These are phyloP conservation scores for Cacatua alba DNA, from an alignment of 2,113 vertebrate species.

Conservation along the genomic window DNA sequence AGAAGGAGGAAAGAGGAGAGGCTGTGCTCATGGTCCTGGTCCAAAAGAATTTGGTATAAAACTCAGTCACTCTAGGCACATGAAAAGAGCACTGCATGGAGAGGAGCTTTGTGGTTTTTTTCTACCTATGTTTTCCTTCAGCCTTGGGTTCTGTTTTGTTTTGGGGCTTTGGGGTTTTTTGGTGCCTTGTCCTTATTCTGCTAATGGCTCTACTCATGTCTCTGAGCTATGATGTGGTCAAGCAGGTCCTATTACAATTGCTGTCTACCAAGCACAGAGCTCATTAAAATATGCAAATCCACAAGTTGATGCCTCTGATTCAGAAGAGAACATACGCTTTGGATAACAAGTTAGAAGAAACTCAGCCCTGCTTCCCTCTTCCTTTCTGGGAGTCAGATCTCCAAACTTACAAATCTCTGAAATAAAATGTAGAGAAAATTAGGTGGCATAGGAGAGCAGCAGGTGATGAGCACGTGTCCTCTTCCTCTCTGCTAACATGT, in stretches of 20 bases:
- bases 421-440: not conserved
- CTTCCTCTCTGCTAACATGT: not conserved
- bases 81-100: not conserved
- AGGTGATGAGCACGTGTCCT: not conserved
- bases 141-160: not conserved
- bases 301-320: not conserved
- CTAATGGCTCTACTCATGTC: not conserved
- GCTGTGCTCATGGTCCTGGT: not conserved
- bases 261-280: not conserved
- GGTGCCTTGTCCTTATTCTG: not conserved
- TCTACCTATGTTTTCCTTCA: not conserved
- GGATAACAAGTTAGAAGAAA: not conserved
- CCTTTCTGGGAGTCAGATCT: not conserved
- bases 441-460: not conserved
- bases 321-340: not conserved
- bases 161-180: not conserved
- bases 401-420: not conserved
- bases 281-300: slow-evolving; percentile 58
- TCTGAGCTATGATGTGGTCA: slow-evolving; percentile 22
- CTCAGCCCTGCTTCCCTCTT: not conserved
- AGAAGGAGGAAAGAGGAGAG: not conserved
- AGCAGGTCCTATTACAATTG: not conserved
- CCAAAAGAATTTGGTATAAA: not conserved
- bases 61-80: not conserved
- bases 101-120: not conserved